Percentiles rank a stretch among this genome's conserved stretches.
Conservation (phyloP, 1,140 invertebrate species). For the Anoplophora glabripennis region DNA sequence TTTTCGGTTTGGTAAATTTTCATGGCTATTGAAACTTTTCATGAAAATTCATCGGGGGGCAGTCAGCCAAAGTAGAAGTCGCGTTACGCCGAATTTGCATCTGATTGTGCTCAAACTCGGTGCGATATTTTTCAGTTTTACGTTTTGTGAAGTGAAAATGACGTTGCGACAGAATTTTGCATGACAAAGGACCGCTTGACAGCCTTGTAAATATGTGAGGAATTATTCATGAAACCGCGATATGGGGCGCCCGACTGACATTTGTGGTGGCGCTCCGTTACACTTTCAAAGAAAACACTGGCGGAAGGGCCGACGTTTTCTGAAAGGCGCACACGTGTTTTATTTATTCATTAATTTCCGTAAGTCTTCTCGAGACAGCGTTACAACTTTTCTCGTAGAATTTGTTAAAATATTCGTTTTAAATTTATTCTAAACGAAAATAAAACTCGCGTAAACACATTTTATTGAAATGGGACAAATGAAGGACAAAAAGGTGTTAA, state of each 20-base stretch:
- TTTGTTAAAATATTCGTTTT: too few species aligned
- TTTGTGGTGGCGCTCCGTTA: conserved; percentile 43
- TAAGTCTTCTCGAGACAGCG: too few species aligned
- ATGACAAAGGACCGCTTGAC: conserved; percentile 51
- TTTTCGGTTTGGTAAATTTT: too few species aligned
- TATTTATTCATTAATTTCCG: too few species aligned
- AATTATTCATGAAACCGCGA: conserved; percentile 52
- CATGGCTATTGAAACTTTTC: too few species aligned
- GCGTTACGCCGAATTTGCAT: conserved; percentile 43
- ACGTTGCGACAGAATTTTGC: conserved; percentile 51
- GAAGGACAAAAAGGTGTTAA: too few species aligned
- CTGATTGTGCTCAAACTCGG: conserved; percentile 41
- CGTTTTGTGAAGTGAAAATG: conserved; percentile 47
- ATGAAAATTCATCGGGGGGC: too few species aligned
- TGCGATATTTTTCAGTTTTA: conserved; percentile 44
- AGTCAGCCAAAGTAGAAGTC: conserved; percentile 15
- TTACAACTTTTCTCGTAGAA: too few species aligned
- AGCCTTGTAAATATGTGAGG: conserved; percentile 50
- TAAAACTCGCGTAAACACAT: too few species aligned
- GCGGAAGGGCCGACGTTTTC: not conserved
- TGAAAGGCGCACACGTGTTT: too few species aligned
- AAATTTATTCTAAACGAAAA: too few species aligned
- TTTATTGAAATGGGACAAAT: too few species aligned
- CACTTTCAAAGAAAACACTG: conserved; percentile 43
- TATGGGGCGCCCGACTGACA: conserved; percentile 47